Conservation (phyloP, 2,888 invertebrate genomes). For the Unio pictorum region DNA sequence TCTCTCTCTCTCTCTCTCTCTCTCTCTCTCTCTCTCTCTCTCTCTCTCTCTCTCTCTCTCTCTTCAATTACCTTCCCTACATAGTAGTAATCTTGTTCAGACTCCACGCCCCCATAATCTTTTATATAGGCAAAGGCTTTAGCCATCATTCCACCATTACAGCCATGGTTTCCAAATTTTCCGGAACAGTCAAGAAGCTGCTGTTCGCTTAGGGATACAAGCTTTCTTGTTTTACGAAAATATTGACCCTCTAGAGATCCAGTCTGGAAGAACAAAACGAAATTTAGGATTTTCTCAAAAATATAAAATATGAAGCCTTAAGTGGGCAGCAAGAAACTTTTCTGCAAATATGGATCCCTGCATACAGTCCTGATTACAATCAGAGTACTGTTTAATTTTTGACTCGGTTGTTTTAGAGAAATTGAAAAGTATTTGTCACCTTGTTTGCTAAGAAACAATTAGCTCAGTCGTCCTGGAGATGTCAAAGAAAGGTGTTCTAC, state of each 20-base stretch:
- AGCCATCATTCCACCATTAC: constrained; percentile 73
- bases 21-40: no score
- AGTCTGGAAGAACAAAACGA: constrained; percentile 76
- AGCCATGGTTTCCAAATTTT: constrained; percentile 71
- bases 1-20: no score
- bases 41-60: no score
- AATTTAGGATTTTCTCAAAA: not conserved
- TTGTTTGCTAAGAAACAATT: no score
- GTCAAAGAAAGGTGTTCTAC: no score
- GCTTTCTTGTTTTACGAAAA: constrained; percentile 75
- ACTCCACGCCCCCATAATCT: constrained; percentile 74
- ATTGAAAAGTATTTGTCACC: no score
- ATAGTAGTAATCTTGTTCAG: constrained; percentile 66
- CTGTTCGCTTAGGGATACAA: constrained; percentile 74
- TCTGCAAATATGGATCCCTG: no score
- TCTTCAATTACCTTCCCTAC: constrained; percentile 48
- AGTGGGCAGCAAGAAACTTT: not conserved
- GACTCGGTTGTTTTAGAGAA: no score
- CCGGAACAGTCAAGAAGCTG: constrained; percentile 72
- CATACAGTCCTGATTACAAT: no score
- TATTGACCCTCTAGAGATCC: constrained; percentile 74
- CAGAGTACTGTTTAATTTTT: no score
- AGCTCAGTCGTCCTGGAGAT: no score
- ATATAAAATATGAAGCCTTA: not conserved
- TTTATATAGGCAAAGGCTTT: constrained; percentile 73